Evolutionary conservation across 2,888 invertebrate genomes (phyloP).

Genomic region (Apoda limacodes): DNA sequence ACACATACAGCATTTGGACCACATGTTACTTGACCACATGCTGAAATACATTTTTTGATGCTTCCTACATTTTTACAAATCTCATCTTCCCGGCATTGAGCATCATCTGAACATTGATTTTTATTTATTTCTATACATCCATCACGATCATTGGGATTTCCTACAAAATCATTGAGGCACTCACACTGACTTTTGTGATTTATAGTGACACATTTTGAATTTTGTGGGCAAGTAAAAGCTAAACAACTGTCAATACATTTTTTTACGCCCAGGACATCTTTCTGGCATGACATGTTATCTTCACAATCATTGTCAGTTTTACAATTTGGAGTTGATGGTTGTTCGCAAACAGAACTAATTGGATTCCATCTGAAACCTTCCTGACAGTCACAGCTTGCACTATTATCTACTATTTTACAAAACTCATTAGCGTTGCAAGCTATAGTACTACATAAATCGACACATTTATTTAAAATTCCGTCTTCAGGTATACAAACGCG

Average conservation of each 20-base stretch:
- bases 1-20: slow-evolving; percentile 90
- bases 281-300: slow-evolving; percentile 77
- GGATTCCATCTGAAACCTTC: slow-evolving; percentile 87
- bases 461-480: slow-evolving; percentile 75
- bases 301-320: slow-evolving; percentile 77
- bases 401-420: slow-evolving; percentile 78
- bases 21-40: slow-evolving; percentile 82
- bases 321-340: slow-evolving; percentile 89
- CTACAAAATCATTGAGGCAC: slow-evolving; percentile 84
- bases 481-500: slow-evolving; percentile 76
- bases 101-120: slow-evolving; percentile 83
- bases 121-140: slow-evolving; percentile 82
- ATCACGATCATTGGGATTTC: slow-evolving; percentile 90
- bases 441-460: slow-evolving; percentile 82
- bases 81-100: slow-evolving; percentile 86
- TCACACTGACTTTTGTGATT: slow-evolving; percentile 84
- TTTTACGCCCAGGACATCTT: slow-evolving; percentile 86
- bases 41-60: slow-evolving; percentile 77
- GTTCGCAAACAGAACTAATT: slow-evolving; percentile 82
- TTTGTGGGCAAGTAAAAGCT: slow-evolving; percentile 85
- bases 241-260: slow-evolving; percentile 85
- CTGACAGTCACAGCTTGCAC: slow-evolving; percentile 83
- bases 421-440: slow-evolving; percentile 87
- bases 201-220: slow-evolving; percentile 82
- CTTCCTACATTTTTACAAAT: slow-evolving; percentile 76